Percentiles rank a stretch among this genome's conserved stretches.
Evolutionary conservation across 2,888 invertebrate species (phyloP).

Genomic region (Brassicogethes aeneus): DNA sequence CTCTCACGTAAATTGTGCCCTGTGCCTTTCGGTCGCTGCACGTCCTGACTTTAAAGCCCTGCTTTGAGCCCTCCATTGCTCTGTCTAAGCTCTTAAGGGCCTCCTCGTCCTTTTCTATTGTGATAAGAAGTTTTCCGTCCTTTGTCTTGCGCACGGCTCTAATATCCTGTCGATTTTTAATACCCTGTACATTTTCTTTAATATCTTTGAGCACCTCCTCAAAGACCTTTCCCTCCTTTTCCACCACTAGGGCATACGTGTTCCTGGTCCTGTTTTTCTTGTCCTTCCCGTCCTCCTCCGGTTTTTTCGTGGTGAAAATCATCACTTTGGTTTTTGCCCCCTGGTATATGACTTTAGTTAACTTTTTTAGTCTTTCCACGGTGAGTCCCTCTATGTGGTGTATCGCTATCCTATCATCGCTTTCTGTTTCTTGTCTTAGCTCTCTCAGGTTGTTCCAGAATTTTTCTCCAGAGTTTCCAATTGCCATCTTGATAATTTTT

Average conservation of each 20-base stretch:
- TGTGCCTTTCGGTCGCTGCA: too few species aligned
- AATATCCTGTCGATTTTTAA: too few species aligned
- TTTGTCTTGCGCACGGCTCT: too few species aligned
- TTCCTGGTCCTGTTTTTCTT: background rate
- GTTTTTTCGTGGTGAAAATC: background rate
- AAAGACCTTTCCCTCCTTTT: background rate
- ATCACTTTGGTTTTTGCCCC: background rate
- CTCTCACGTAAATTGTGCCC: too few species aligned
- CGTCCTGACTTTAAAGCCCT: too few species aligned
- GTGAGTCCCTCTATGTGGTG: constrained; percentile 3
- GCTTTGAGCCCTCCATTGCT: too few species aligned
- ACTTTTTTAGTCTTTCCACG: constrained; percentile 2
- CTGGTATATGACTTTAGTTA: background rate
- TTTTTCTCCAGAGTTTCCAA: background rate
- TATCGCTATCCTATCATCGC: background rate
- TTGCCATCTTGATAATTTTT: constrained; percentile 5
- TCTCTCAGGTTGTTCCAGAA: constrained; percentile 4
- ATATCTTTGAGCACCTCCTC: too few species aligned
- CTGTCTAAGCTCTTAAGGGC: too few species aligned
- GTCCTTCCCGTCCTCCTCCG: background rate
- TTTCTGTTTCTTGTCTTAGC: constrained; percentile 3
- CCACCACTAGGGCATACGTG: constrained; percentile 1
- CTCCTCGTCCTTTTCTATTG: too few species aligned
- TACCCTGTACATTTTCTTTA: too few species aligned
- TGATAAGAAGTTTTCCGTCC: too few species aligned